Percentiles rank a stretch among this genome's conserved stretches.
Evolutionary conservation across 2,113 vertebrate species (phyloP).

Genomic region (Brachyhypopomus gauderio): DNA sequence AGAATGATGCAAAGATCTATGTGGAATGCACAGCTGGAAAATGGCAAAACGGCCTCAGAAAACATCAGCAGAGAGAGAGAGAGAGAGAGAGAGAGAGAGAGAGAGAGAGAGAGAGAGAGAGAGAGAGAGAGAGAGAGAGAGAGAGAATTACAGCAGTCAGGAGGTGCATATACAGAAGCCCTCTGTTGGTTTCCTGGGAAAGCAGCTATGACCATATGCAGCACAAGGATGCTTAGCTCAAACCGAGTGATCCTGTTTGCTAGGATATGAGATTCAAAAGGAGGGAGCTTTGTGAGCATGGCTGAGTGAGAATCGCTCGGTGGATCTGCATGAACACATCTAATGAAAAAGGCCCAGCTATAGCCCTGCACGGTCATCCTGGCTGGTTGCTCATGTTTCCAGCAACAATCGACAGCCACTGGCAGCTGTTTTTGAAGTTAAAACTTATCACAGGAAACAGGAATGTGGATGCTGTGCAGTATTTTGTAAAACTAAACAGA

Average conservation of each 20-base stretch:
- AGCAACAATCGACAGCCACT: neutral
- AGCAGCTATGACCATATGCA: slow-evolving; percentile 32
- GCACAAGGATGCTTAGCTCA: slow-evolving; percentile 45
- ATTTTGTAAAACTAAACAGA: neutral
- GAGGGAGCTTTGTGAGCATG: slow-evolving; percentile 32
- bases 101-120: neutral
- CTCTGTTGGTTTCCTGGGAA: slow-evolving; percentile 16
- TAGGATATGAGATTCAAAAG: slow-evolving; percentile 31
- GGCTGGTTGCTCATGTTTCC: neutral
- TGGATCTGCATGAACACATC: slow-evolving; percentile 46
- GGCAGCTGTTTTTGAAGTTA: neutral
- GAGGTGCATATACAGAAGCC: slow-evolving; percentile 22
- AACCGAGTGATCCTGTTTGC: slow-evolving; percentile 39
- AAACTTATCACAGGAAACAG: neutral
- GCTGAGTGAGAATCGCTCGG: slow-evolving; percentile 27
- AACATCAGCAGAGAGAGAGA: slow-evolving; percentile 22
- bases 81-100: slow-evolving; percentile 7
- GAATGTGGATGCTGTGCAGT: neutral
- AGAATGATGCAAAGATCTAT: slow-evolving; percentile 36
- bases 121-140: too few relatives aligned
- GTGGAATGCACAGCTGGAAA: slow-evolving; percentile 44
- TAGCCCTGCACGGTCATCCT: neutral
- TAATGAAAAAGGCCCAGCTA: slow-evolving; percentile 36
- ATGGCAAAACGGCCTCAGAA: slow-evolving; percentile 36
- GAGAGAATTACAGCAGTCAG: neutral